phyloP scores from a whole-genome alignment of 2,888 invertebrate species.

The Ectobius pallidus region DNA sequence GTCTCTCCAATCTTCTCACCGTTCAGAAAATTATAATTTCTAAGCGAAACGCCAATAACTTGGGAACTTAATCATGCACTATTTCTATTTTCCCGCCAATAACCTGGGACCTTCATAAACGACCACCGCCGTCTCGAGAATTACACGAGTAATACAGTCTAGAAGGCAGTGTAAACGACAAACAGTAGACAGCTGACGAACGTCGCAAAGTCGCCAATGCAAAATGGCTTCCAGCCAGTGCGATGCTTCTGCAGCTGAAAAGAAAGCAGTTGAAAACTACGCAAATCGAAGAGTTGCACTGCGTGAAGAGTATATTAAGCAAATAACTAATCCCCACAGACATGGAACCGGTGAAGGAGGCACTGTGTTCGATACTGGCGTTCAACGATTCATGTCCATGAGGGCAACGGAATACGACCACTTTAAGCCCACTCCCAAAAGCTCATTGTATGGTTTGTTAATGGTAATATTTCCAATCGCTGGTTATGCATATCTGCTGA shows the following conservation, averaged over 20 bases:
- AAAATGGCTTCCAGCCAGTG: constrained; percentile 55
- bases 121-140: no score
- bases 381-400: constrained; percentile 77
- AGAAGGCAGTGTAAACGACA: no score
- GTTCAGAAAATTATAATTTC: no score
- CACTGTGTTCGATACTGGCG: constrained; percentile 79
- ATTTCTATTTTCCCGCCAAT: no score
- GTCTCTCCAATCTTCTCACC: no score
- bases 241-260: constrained; percentile 61
- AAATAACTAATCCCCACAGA: constrained; percentile 72
- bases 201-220: no score
- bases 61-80: no score
- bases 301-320: constrained; percentile 74
- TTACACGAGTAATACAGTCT: no score
- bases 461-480: constrained; percentile 63
- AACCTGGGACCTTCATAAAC: no score
- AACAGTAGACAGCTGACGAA: no score
- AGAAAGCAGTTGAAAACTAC: constrained; percentile 64
- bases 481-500: constrained; percentile 60
- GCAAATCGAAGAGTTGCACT: constrained; percentile 64
- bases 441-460: constrained; percentile 60
- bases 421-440: constrained; percentile 69
- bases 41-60: no score
- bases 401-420: constrained; percentile 67
- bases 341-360: constrained; percentile 71